A percentile compares a stretch with the other conserved stretches of the same genome.
These are phyloP conservation scores for Channa maculata DNA, from an alignment of 2,113 vertebrate genomes.

Conservation along the genomic window DNA sequence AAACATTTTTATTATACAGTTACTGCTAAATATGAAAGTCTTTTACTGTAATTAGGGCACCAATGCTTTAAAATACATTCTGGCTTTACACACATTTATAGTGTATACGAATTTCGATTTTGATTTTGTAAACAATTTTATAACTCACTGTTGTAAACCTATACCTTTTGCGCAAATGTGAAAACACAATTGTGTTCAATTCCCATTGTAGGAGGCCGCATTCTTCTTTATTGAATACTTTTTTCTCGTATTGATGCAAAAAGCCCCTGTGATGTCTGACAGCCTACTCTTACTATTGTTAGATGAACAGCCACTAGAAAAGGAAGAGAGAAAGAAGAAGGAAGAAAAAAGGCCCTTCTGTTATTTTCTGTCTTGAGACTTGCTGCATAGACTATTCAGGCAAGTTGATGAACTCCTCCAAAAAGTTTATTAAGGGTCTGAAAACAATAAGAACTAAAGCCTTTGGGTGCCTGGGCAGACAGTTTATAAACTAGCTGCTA, in stretches of 20 bases:
- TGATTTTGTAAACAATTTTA: conserved; percentile 11
- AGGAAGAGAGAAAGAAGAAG: conserved; percentile 77
- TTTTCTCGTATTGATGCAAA: conserved; percentile 76
- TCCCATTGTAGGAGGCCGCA: conserved; percentile 60
- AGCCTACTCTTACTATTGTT: conserved; percentile 86
- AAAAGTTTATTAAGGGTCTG: conserved; percentile 99
- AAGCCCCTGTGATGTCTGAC: conserved; percentile 86
- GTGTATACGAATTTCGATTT: background rate
- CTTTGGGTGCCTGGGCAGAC: conserved; percentile 91
- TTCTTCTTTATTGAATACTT: conserved; percentile 79
- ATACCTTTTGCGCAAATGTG: conserved; percentile 49
- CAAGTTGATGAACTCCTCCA: conserved; percentile 99
- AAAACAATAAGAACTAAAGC: conserved; percentile 95
- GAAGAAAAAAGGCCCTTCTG: conserved; percentile 88
- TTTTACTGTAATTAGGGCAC: background rate
- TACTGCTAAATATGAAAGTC: background rate
- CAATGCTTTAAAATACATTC: background rate
- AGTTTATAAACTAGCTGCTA: conserved; percentile 95
- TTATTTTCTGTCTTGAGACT: conserved; percentile 93
- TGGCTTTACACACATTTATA: background rate
- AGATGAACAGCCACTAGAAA: conserved; percentile 78
- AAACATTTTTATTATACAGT: background rate
- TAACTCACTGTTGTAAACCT: conserved; percentile 35
- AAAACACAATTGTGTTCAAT: conserved; percentile 72
- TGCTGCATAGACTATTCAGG: conserved; percentile 95